Conservation (phyloP, 2,888 invertebrate genomes). For the Chrysina gloriosa region DNA sequence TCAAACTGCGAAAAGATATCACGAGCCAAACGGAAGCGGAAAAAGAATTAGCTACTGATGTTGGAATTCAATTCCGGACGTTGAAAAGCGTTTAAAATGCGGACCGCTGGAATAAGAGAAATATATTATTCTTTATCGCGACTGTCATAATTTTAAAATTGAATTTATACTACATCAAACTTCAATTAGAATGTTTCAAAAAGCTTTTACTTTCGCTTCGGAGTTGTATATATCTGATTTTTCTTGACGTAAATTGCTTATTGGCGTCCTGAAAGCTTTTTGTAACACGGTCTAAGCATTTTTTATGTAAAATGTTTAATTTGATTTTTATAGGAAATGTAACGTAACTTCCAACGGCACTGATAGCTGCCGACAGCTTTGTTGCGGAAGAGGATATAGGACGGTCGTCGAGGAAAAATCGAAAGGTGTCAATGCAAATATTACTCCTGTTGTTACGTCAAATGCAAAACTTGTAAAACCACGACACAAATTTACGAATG, state of each 20-base stretch:
- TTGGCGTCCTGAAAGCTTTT: background rate
- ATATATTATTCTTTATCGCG: slow-evolving; percentile 13
- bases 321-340: slow-evolving; percentile 71
- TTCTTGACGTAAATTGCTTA: background rate
- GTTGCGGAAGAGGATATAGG: slow-evolving; percentile 85
- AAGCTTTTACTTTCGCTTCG: too few relatives aligned
- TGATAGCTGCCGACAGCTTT: slow-evolving; percentile 83
- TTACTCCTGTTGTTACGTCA: slow-evolving; percentile 89
- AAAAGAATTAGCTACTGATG: slow-evolving; percentile 31
- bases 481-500: slow-evolving; percentile 80
- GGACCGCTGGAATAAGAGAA: background rate
- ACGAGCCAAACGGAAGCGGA: slow-evolving; percentile 2
- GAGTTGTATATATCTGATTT: too few relatives aligned
- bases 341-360: slow-evolving; percentile 75
- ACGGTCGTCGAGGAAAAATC: slow-evolving; percentile 75
- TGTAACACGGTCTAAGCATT: background rate
- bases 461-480: slow-evolving; percentile 84
- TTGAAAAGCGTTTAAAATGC: slow-evolving; percentile 24
- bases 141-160: background rate
- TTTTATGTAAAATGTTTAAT: background rate
- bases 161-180: background rate
- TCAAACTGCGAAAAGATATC: slow-evolving; percentile 25
- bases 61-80: slow-evolving; percentile 23
- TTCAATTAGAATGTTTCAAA: background rate
- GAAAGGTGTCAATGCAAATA: slow-evolving; percentile 87